Conservation (phyloP, 2,888 invertebrate genomes). For the Steromphala cineraria region DNA sequence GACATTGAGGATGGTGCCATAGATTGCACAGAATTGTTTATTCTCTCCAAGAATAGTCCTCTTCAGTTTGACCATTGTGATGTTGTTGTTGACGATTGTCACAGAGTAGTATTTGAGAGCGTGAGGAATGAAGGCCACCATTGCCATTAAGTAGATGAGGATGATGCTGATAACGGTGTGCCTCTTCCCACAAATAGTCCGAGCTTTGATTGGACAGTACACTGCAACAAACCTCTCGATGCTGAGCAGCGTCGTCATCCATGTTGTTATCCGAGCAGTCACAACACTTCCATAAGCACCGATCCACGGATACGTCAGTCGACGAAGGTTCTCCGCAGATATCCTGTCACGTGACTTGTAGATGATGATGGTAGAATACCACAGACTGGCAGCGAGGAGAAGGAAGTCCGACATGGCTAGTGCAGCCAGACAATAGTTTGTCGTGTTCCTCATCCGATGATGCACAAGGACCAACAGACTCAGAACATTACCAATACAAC, state of each 20-base stretch:
- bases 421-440: slow-evolving; percentile 60
- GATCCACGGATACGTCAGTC: slow-evolving; percentile 53
- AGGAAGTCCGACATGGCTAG: slow-evolving; percentile 61
- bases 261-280: slow-evolving; percentile 62
- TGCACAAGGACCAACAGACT: slow-evolving; percentile 59
- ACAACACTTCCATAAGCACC: slow-evolving; percentile 65
- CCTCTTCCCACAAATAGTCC: slow-evolving; percentile 53
- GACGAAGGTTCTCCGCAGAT: slow-evolving; percentile 44
- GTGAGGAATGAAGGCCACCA: slow-evolving; percentile 59
- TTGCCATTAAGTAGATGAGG: slow-evolving; percentile 55
- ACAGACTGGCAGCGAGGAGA: slow-evolving; percentile 56
- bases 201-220: slow-evolving; percentile 64
- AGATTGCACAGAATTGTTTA: slow-evolving; percentile 51
- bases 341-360: slow-evolving; percentile 45
- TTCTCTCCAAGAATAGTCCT: slow-evolving; percentile 54
- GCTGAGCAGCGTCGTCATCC: slow-evolving; percentile 59
- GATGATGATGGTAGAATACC: slow-evolving; percentile 53
- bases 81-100: slow-evolving; percentile 42
- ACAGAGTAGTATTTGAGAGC: slow-evolving; percentile 55
- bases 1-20: slow-evolving; percentile 59
- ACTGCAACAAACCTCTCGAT: slow-evolving; percentile 67
- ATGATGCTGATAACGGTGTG: slow-evolving; percentile 53
- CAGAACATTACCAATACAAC: slow-evolving; percentile 59
- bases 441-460: slow-evolving; percentile 60
- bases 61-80: slow-evolving; percentile 41